A percentile compares a stretch with the other conserved stretches of the same genome.
Conservation (phyloP, 2,888 invertebrate genomes). For the Xestia sexstrigata region DNA sequence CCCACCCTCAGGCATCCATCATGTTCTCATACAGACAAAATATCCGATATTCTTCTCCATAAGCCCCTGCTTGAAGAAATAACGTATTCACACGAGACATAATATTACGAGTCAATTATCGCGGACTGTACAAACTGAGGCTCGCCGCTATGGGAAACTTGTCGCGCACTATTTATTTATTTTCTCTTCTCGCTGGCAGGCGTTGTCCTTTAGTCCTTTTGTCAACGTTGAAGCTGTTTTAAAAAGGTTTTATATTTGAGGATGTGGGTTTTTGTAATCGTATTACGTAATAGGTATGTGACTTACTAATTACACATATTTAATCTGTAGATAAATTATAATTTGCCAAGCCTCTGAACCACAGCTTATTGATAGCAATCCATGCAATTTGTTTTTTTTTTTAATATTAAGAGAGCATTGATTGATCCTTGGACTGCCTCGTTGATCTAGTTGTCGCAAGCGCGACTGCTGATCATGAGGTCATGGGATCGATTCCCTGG, state of each 20-base stretch:
- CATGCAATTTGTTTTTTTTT: background rate
- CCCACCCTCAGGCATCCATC: too few relatives aligned
- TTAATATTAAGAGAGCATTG: too few relatives aligned
- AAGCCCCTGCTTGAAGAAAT: constrained; percentile 27
- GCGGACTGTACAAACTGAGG: constrained; percentile 78
- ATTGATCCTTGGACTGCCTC: too few relatives aligned
- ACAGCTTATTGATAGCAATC: background rate
- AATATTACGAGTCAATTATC: constrained; percentile 86
- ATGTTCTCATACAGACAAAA: constrained; percentile 14
- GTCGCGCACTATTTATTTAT: constrained; percentile 74
- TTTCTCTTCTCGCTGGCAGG: constrained; percentile 38
- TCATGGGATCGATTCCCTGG: too few relatives aligned
- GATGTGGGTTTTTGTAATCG: constrained; percentile 1
- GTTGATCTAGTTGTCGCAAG: too few relatives aligned
- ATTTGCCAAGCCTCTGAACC: background rate
- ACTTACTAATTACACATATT: background rate
- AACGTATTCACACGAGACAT: constrained; percentile 81
- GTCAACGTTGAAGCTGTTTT: constrained; percentile 23
- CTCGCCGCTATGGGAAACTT: constrained; percentile 75
- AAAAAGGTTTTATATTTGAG: constrained; percentile 16
- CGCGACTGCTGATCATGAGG: too few relatives aligned
- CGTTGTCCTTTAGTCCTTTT: constrained; percentile 38
- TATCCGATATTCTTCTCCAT: background rate
- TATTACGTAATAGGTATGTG: background rate
- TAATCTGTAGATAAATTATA: background rate